phyloP scores from a whole-genome alignment of 2,888 invertebrate species.

The Meteorus colon region DNA sequence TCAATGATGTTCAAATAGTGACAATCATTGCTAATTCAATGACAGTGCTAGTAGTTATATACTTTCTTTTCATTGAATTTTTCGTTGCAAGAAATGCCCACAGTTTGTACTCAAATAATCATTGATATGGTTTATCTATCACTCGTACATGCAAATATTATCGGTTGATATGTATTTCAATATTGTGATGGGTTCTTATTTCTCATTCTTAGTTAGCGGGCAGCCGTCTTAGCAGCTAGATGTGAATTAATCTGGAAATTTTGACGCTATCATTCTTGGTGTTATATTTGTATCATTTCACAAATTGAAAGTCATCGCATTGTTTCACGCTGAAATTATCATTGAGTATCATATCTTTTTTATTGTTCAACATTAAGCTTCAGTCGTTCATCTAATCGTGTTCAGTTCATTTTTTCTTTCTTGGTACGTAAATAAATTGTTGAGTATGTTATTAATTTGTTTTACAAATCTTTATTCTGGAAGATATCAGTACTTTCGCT shows the following conservation, averaged over 20 bases:
- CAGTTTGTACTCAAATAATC: background rate
- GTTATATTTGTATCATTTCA: background rate
- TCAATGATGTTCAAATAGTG: background rate
- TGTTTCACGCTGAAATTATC: background rate
- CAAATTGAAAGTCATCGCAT: constrained; percentile 10
- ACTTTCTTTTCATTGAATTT: background rate
- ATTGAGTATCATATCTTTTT: background rate
- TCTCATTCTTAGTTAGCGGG: background rate
- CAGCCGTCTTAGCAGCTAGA: background rate
- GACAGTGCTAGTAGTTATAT: background rate
- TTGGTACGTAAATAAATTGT: background rate
- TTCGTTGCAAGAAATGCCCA: background rate
- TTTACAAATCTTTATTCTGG: background rate
- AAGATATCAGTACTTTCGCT: background rate
- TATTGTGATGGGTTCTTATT: background rate
- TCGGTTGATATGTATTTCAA: background rate
- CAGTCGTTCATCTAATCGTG: background rate
- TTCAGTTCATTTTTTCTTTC: background rate
- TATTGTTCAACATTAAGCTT: background rate
- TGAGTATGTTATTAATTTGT: background rate
- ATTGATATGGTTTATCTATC: background rate
- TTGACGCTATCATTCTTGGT: background rate
- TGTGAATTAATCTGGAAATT: background rate
- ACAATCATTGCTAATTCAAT: background rate
- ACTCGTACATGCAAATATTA: background rate